Evolutionary conservation across 2,113 vertebrate genomes (phyloP), one percentile per base, ranked within the genome.

Genomic region (rat (Rattus norvegicus)): DNA sequence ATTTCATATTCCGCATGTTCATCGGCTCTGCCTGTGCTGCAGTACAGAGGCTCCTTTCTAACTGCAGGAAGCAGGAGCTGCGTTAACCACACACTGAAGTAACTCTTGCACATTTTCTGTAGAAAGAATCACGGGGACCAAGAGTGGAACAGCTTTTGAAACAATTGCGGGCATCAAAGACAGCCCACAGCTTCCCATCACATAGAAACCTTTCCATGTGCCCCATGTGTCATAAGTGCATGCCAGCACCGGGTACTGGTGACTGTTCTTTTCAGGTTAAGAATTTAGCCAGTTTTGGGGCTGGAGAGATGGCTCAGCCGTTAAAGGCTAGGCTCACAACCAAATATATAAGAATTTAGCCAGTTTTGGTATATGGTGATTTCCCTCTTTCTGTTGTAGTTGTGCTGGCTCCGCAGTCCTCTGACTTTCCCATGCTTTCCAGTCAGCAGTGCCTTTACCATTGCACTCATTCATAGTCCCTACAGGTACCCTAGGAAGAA

Each of bases 121-220:
- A 61, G 79, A 92, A 91, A 70, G 67, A 73, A n/a, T 69, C 75
- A 36, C 52, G n/a, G 52, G 61, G 14, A 85, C 43, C 4, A 43
- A 85, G 17, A 39, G 33, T 80, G 1, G 79, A 59, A 81, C 86
- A 81, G n/a, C 83, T 90, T 91, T 88, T 93, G 72, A 61, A 72
- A 96, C 92, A 95, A 77, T 73, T 63, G 5, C 54, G 52, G 14
- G 49, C 87, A 39, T 95, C 69, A 63, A 88, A 91, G 69, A 95
- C 84, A 70, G 72, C 67, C 22, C n/a, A 89, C 20, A 59, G 16
- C 20, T 61, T 86, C 83, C 16, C 39, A 28, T 94, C 17, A 24
- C 49, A 13, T 28, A 49, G 17, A 93, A 22, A 36, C 10, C 19
- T 94, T 88, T 94, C 39, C 54, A 67, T 52, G 17, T 84, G 87